Base-by-base conservation (phyloP, 2,797 vertebrate genomes). In the Lindbergichthys nudifrons region DNA sequence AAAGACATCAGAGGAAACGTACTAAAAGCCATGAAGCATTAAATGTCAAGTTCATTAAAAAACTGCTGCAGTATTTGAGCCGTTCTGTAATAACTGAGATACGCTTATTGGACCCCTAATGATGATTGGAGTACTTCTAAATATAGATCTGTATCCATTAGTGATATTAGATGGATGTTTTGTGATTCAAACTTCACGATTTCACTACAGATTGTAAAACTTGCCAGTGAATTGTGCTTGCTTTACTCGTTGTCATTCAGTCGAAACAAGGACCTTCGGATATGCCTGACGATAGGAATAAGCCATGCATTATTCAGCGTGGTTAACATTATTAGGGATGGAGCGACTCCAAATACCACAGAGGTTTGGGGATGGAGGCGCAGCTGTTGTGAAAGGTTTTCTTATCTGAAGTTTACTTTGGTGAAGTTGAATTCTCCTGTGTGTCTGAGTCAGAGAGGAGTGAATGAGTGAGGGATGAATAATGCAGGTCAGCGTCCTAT, bases 21-120 rank as follows among this genome's bases (percentile, higher is more conserved):
- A 78, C 63, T 86, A 73, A 89, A 86, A 85, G 80, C 82, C 72
- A 26, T 76, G 86, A 80, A 87, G 87, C 84, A 81, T 78, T 84
- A 85, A 91, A 91, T 87, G 89, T 86, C 87, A 89, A 82, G 77
- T 87, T 89, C 83, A 91, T 92, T 92, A 87, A 85, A 84, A 86
- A 64, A 82, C 72, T 67, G 53, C 80, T 53, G 68, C 56, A 62
- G 83, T 70, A 68, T 81, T 81, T 74, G 60, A 80, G 66, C 36
- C 62, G 18, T 77, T 88, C 68, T 61, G 23, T 76, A 69, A 77
- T 79, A 80, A 81, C 48, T 6, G 26, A 57, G 72, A 75, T 70
- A 68, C 11, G 18, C 69, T 77, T 70, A 77, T 69, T 80, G 72
- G 65, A 68, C 61, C 60, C 73, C 39, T 75, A 52, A 83, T 53